Evolutionary conservation across 2,797 vertebrate genomes (phyloP).

Genomic region (Poecilia velifera): DNA sequence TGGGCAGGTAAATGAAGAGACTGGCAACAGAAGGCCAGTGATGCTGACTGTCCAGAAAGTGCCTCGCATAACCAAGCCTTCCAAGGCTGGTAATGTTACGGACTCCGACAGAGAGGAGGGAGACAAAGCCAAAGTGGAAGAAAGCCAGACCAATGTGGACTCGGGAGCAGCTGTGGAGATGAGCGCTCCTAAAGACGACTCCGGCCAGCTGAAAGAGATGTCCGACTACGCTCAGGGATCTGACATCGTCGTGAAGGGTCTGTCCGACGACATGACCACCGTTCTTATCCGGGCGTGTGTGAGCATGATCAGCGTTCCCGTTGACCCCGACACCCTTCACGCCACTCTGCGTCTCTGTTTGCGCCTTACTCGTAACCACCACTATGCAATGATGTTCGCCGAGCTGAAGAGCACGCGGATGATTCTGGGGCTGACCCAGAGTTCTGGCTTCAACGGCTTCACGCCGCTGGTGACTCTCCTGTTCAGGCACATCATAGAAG

Average conservation of each 20-base stretch:
- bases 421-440: slow-evolving; percentile 93
- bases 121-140: slow-evolving; percentile 79
- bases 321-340: slow-evolving; percentile 95
- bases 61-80: slow-evolving; percentile 84
- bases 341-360: slow-evolving; percentile 93
- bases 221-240: slow-evolving; percentile 60
- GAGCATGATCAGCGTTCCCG: slow-evolving; percentile 95
- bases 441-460: slow-evolving; percentile 95
- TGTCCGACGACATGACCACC: slow-evolving; percentile 92
- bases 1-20: slow-evolving; percentile 94
- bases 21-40: slow-evolving; percentile 92
- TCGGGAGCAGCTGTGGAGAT: slow-evolving; percentile 78
- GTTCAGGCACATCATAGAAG: slow-evolving; percentile 96
- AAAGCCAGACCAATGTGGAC: slow-evolving; percentile 74
- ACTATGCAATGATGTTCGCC: slow-evolving; percentile 96
- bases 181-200: slow-evolving; percentile 80
- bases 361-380: slow-evolving; percentile 92
- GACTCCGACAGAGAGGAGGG: slow-evolving; percentile 89
- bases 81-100: slow-evolving; percentile 83
- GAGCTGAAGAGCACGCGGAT: slow-evolving; percentile 95
- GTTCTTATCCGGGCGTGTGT: slow-evolving; percentile 93
- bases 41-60: slow-evolving; percentile 93
- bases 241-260: slow-evolving; percentile 88
- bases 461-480: slow-evolving; percentile 93
- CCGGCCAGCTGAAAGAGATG: slow-evolving; percentile 74